Conservation (phyloP, 2,888 invertebrate genomes). For the Reticulitermes lucifugus region DNA sequence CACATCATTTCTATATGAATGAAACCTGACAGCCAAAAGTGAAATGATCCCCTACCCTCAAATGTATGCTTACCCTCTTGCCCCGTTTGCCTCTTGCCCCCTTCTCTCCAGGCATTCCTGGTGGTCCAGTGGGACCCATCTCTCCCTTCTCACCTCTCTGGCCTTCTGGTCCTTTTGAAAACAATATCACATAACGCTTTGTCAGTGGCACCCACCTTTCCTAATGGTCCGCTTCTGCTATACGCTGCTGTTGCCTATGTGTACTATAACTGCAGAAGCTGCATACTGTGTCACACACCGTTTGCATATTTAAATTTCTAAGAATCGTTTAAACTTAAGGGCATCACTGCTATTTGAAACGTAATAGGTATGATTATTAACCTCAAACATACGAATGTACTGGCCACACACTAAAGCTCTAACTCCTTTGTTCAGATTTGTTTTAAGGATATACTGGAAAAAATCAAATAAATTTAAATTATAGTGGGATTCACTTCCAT, state of each 20-base stretch:
- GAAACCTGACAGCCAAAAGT: neutral
- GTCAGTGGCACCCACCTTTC: constrained; percentile 35
- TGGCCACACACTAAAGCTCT: too few relatives aligned
- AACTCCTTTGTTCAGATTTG: too few relatives aligned
- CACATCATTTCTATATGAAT: constrained; percentile 25
- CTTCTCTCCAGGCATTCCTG: constrained; percentile 86
- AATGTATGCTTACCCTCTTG: constrained; percentile 82
- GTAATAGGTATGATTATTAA: neutral
- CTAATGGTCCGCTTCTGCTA: constrained; percentile 3
- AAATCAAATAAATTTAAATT: neutral
- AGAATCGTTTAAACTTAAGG: neutral
- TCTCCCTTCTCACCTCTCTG: constrained; percentile 84
- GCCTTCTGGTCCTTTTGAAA: constrained; percentile 69
- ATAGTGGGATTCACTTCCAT: constrained; percentile 48
- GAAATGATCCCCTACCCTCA: constrained; percentile 56
- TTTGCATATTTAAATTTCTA: neutral
- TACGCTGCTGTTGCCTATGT: neutral
- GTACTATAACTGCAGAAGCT: neutral
- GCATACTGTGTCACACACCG: too few relatives aligned
- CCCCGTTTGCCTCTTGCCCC: constrained; percentile 93
- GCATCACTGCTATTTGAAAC: neutral
- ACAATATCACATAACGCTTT: constrained; percentile 31
- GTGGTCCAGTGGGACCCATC: constrained; percentile 79
- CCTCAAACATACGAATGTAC: too few relatives aligned
- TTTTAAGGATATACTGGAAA: too few relatives aligned